A percentile compares a stretch with the other conserved stretches of the same genome.
phyloP scores from a whole-genome alignment of 2,888 invertebrate species.

The Tillus elongatus region DNA sequence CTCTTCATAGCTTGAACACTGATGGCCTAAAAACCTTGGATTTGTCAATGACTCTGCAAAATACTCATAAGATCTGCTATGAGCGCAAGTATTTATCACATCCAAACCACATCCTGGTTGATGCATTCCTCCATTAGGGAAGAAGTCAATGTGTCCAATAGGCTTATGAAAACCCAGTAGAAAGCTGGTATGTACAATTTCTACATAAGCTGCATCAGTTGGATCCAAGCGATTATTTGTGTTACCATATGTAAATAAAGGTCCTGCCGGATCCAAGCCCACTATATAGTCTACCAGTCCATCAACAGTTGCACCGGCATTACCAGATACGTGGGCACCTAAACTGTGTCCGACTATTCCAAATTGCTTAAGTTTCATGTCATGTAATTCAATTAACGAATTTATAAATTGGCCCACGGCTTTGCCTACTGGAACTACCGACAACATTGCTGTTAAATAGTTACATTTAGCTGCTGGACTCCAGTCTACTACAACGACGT shows the following conservation, averaged over 20 bases:
- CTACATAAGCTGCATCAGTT: constrained; percentile 33
- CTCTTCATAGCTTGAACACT: constrained; percentile 21
- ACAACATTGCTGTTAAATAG: constrained; percentile 21
- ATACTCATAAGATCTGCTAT: constrained; percentile 39
- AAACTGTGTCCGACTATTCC: constrained; percentile 23
- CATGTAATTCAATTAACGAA: constrained; percentile 16
- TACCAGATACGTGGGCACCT: constrained; percentile 34
- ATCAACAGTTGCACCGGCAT: constrained; percentile 24
- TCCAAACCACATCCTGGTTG: constrained; percentile 37
- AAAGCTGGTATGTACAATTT: constrained; percentile 33
- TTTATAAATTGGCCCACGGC: constrained; percentile 26
- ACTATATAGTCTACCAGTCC: constrained; percentile 27
- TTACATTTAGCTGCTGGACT: constrained; percentile 21
- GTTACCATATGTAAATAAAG: constrained; percentile 24
- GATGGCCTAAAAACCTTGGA: constrained; percentile 27
- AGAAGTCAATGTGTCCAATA: constrained; percentile 36
- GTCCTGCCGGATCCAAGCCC: constrained; percentile 36
- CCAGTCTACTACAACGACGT: constrained; percentile 36
- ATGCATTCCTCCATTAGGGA: constrained; percentile 33
- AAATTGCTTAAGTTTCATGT: constrained; percentile 16
- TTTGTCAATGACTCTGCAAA: constrained; percentile 40
- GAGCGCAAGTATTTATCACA: constrained; percentile 37
- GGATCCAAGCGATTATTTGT: constrained; percentile 29
- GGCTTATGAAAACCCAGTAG: constrained; percentile 25
- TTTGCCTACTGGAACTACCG: constrained; percentile 25